These are phyloP conservation scores for Polyommatus icarus DNA, from an alignment of 2,888 invertebrate genomes.

Conservation along the genomic window DNA sequence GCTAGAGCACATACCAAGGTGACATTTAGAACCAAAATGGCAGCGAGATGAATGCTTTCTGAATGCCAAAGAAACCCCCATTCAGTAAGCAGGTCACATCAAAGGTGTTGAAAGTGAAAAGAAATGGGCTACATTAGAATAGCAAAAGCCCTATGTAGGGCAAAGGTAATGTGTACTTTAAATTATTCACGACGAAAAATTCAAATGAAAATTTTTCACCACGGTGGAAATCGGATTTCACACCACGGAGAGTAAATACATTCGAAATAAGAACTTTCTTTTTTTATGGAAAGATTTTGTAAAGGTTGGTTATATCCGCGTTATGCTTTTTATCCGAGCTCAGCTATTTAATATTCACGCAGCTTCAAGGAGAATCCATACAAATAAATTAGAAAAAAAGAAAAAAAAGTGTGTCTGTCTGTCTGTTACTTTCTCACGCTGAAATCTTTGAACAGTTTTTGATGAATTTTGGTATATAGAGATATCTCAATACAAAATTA, in stretches of 20 bases:
- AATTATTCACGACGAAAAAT: conserved; percentile 7
- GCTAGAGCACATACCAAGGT: not conserved
- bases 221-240: not conserved
- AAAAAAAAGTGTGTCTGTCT: too few relatives aligned
- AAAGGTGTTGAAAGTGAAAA: conserved; percentile 28
- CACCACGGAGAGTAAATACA: not conserved
- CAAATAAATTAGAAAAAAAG: too few relatives aligned
- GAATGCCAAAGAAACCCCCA: conserved; percentile 19
- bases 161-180: conserved; percentile 4
- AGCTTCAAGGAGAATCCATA: too few relatives aligned
- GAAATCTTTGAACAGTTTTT: too few relatives aligned
- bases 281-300: not conserved
- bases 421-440: too few relatives aligned
- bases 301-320: not conserved
- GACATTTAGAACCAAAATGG: conserved; percentile 17
- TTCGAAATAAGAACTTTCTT: not conserved
- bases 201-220: not conserved
- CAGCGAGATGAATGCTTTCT: conserved; percentile 15
- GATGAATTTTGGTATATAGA: too few relatives aligned
- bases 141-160: conserved; percentile 4
- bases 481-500: too few relatives aligned
- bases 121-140: conserved; percentile 27
- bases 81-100: conserved; percentile 26
- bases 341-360: too few relatives aligned
- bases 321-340: too few relatives aligned